Evolutionary conservation across 2,888 invertebrate genomes (phyloP).

Genomic region (Temnothorax unifasciatus): DNA sequence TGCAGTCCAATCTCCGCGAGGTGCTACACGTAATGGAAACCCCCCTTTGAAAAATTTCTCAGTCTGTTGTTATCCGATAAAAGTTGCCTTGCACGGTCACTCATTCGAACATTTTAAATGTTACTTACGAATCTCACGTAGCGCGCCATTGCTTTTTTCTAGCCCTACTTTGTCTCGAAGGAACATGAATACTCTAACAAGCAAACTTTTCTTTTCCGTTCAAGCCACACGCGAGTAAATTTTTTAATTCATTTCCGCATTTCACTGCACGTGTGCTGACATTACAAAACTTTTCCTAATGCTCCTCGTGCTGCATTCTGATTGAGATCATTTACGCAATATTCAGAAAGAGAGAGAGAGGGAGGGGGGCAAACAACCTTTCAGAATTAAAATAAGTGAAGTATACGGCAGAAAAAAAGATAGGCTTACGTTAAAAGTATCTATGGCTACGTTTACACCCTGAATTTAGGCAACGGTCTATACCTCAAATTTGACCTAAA

Average conservation of each 20-base stretch:
- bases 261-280: constrained; percentile 12
- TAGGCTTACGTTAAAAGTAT: neutral
- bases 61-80: constrained; percentile 51
- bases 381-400: neutral
- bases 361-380: neutral
- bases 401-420: neutral
- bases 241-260: constrained; percentile 39
- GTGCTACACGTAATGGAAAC: constrained; percentile 66
- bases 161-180: constrained; percentile 30
- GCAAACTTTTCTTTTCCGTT: constrained; percentile 34
- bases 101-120: constrained; percentile 54
- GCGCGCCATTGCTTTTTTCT: constrained; percentile 23
- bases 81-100: constrained; percentile 59
- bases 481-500: no score
- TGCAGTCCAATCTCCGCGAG: constrained; percentile 75
- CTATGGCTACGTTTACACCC: no score
- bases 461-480: no score
- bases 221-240: constrained; percentile 11
- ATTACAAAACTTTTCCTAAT: neutral
- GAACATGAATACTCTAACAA: constrained; percentile 31
- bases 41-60: constrained; percentile 63
- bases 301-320: neutral
- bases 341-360: neutral
- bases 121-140: constrained; percentile 41
- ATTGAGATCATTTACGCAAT: neutral